phyloP scores from a whole-genome alignment of 2,888 invertebrate genomes.

The Drosophila anomelani region DNA sequence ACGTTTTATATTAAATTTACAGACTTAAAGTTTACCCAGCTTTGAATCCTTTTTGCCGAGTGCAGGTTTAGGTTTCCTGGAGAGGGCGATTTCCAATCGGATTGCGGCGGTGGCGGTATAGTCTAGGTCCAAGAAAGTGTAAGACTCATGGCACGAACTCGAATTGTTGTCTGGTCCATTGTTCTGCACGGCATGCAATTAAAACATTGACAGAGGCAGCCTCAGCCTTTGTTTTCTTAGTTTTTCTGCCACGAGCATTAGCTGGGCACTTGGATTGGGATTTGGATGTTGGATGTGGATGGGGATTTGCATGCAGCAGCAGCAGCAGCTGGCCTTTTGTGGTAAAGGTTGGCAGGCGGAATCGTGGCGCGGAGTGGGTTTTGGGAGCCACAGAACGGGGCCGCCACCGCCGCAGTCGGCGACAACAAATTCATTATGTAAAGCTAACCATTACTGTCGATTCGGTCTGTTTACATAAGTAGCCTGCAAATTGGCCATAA shows the following conservation, averaged over 20 bases:
- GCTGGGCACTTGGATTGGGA: constrained; percentile 17
- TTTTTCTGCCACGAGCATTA: constrained; percentile 47
- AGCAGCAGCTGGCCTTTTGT: constrained; percentile 73
- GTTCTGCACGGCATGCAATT: constrained; percentile 70
- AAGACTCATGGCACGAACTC: constrained; percentile 54
- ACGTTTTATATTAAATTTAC: not conserved
- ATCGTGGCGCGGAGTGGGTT: constrained; percentile 15
- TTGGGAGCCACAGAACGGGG: constrained; percentile 37
- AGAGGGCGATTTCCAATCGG: constrained; percentile 15
- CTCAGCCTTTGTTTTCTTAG: constrained; percentile 43
- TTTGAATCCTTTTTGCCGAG: not conserved
- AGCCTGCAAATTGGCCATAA: constrained; percentile 60
- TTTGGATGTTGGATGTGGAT: constrained; percentile 50
- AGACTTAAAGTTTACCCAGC: not conserved
- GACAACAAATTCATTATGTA: constrained; percentile 69
- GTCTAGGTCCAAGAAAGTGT: constrained; percentile 29
- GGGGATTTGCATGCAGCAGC: constrained; percentile 75
- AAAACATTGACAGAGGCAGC: constrained; percentile 56
- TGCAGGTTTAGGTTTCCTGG: constrained; percentile 27
- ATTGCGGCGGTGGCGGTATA: constrained; percentile 1
- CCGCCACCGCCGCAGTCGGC: constrained; percentile 15
- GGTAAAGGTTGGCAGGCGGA: constrained; percentile 60
- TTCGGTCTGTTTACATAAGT: constrained; percentile 68
- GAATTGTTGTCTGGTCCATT: constrained; percentile 58
- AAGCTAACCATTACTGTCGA: constrained; percentile 48